Base-by-base conservation (phyloP, 2,113 vertebrate species). In the Chaetura pelagica region DNA sequence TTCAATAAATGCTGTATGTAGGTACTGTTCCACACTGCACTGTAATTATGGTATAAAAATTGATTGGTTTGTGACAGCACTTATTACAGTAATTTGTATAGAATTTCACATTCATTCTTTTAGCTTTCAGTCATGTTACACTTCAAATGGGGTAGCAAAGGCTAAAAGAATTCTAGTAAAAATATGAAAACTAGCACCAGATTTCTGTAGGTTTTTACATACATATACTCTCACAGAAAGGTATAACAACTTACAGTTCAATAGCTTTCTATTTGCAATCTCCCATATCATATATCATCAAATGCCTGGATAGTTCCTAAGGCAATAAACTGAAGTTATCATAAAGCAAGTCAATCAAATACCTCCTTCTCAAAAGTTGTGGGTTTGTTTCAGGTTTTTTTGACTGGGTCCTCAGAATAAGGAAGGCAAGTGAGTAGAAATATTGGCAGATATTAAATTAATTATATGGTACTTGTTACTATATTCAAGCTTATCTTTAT, bases 1-100 rank as follows among this genome's bases (percentile, higher is more conserved):
- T 84, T 93, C 44, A 86, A 15, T 94, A 93, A 75, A 68, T 93
- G 58, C 26, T 75, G 18, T 94, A 76, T 92, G 46, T 79, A 68
- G 72, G 54, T 57, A 86, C 58, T 86, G 77, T 91, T 79, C 64
- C 46, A 68, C 14, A 26, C n/a, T 59, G 58, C 59, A 38, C 64
- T 68, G 18, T 79, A 96, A 90, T 97, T 95, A 84, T 40, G 59
- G 35, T 80, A 67, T 74, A 92, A 90, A 87, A 95, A 90, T 67
- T 90, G 92, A 90, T 77, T 93, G 63, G 38, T 54, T 94, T 1
- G 0, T 93, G 92, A 85, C 88, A 95, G 72, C 62, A 72, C 32
- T 92, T 97, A 91, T 52, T 96, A 77, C 80, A 94, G 69, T 86
- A 1, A 87, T 93, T 88, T 89, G 26, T 79, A 48, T 49, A 63